phyloP scores from a whole-genome alignment of 1,140 invertebrate species.

The Trichoplusia ni region DNA sequence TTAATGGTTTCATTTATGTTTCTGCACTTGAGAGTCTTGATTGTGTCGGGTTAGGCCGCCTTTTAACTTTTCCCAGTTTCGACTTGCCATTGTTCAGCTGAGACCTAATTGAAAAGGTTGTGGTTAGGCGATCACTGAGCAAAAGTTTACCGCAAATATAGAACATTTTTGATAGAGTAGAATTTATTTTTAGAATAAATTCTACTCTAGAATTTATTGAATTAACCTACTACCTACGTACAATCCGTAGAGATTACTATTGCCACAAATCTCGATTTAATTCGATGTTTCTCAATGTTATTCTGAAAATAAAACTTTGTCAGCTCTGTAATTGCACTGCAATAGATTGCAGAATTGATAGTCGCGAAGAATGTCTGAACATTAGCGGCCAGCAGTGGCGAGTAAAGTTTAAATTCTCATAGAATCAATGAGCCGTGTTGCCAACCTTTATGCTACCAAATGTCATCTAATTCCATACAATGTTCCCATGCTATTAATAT shows the following conservation, averaged over 20 bases:
- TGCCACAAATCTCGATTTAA: neutral
- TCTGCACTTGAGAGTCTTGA: slow-evolving; percentile 76
- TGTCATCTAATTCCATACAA: slow-evolving; percentile 38
- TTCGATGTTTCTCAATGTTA: neutral
- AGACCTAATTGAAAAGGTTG: slow-evolving; percentile 70
- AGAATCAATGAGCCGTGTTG: slow-evolving; percentile 10
- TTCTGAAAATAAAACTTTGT: neutral
- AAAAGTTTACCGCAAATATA: neutral
- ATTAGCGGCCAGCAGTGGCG: neutral
- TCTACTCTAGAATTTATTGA: too few relatives aligned
- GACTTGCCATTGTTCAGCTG: slow-evolving; percentile 70
- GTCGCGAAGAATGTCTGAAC: neutral
- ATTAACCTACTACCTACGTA: too few relatives aligned
- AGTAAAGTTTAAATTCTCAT: slow-evolving; percentile 4
- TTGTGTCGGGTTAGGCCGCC: slow-evolving; percentile 69
- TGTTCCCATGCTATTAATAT: slow-evolving; percentile 33
- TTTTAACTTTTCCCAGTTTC: slow-evolving; percentile 66
- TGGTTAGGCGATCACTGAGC: slow-evolving; percentile 47
- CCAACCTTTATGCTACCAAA: slow-evolving; percentile 25
- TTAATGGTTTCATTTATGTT: slow-evolving; percentile 81
- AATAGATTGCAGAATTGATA: slow-evolving; percentile 16
- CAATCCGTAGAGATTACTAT: too few relatives aligned
- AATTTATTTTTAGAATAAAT: neutral
- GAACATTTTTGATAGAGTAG: neutral
- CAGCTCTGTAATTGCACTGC: neutral